A percentile compares a stretch with the other conserved stretches of the same genome.
Conservation (phyloP, 1,140 invertebrate genomes). For the Centruroides sculpturatus region DNA sequence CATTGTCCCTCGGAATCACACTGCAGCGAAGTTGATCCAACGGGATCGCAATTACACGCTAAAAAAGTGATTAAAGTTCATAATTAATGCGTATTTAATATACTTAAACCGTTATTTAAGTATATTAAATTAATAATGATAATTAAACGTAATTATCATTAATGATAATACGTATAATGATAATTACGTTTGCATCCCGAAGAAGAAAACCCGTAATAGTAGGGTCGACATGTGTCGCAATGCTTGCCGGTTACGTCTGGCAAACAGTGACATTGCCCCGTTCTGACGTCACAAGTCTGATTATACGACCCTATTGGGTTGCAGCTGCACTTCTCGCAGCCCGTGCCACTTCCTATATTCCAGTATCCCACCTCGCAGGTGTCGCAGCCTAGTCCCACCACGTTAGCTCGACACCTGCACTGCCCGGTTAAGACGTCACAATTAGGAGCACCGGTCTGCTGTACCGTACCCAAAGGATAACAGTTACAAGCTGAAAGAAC, state of each 20-base stretch:
- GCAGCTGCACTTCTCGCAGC: slow-evolving; percentile 71
- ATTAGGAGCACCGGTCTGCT: slow-evolving; percentile 39
- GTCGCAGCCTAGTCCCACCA: slow-evolving; percentile 76
- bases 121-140: too few relatives aligned
- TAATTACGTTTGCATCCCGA: slow-evolving; percentile 51
- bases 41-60: slow-evolving; percentile 69
- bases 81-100: too few relatives aligned
- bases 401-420: slow-evolving; percentile 75
- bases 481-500: slow-evolving; percentile 38
- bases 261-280: slow-evolving; percentile 71
- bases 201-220: slow-evolving; percentile 74
- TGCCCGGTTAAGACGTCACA: slow-evolving; percentile 69
- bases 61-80: not conserved
- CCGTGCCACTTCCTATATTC: slow-evolving; percentile 54
- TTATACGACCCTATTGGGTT: slow-evolving; percentile 69
- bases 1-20: slow-evolving; percentile 71
- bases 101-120: too few relatives aligned
- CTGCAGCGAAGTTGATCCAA: slow-evolving; percentile 68
- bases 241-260: slow-evolving; percentile 65
- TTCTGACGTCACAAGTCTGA: slow-evolving; percentile 56
- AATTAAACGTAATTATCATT: too few relatives aligned
- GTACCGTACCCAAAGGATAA: slow-evolving; percentile 49
- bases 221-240: slow-evolving; percentile 67
- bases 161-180: not conserved
- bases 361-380: slow-evolving; percentile 71